phyloP scores from a whole-genome alignment of 2,888 invertebrate species.

The Philaethria dido region DNA sequence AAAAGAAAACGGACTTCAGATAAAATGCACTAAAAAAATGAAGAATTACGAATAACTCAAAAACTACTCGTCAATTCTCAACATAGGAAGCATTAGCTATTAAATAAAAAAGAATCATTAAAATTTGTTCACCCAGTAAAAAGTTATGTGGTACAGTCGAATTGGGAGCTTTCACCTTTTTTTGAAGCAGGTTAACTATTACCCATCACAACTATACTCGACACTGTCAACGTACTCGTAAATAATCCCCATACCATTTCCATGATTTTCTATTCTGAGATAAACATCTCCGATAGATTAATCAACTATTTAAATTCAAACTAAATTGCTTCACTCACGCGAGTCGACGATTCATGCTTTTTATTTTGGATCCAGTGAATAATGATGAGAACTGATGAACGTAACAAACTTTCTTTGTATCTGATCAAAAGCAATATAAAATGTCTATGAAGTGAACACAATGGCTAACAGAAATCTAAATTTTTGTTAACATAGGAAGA shows the following conservation, averaged over 20 bases:
- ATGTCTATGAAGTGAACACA: conserved; percentile 12
- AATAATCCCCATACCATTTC: conserved; percentile 17
- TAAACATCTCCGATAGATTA: conserved; percentile 51
- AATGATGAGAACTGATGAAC: conserved; percentile 50
- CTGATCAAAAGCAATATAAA: conserved; percentile 31
- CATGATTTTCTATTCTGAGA: conserved; percentile 4
- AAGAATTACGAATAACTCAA: no score
- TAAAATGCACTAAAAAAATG: no score
- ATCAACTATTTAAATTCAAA: conserved; percentile 60
- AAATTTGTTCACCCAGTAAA: no score
- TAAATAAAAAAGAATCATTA: no score
- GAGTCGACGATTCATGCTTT: conserved; percentile 59
- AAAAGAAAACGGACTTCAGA: no score
- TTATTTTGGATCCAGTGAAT: conserved; percentile 49
- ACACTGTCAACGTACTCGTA: background rate
- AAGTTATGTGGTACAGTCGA: no score
- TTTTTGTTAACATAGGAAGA: background rate
- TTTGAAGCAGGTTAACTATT: no score
- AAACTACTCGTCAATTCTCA: no score
- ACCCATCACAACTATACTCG: no score
- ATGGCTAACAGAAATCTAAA: background rate
- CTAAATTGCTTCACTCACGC: conserved; percentile 68
- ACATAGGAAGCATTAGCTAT: no score
- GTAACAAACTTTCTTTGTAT: conserved; percentile 45
- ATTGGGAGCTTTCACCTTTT: no score